These are phyloP conservation scores for Chrysotoxum bicinctum DNA, from an alignment of 2,888 invertebrate genomes.

Conservation along the genomic window DNA sequence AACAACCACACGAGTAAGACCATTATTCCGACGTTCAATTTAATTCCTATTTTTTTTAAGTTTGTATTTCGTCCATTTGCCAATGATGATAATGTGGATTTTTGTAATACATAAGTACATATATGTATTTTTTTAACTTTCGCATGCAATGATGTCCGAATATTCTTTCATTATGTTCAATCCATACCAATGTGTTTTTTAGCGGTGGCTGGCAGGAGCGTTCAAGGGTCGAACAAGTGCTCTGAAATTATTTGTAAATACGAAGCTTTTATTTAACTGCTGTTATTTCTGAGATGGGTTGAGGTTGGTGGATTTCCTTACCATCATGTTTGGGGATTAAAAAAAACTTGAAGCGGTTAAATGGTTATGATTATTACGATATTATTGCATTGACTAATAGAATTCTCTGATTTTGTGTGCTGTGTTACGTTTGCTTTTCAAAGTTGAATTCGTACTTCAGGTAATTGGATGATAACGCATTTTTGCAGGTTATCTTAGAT, in stretches of 20 bases:
- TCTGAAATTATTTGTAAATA: slow-evolving; percentile 58
- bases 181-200: neutral
- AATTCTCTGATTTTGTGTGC: neutral
- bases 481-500: too few relatives aligned
- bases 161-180: neutral
- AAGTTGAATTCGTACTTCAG: slow-evolving; percentile 17
- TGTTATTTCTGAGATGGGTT: neutral
- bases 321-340: neutral
- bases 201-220: too few relatives aligned
- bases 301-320: neutral
- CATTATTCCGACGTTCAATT: slow-evolving; percentile 64
- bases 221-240: slow-evolving; percentile 51
- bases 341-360: slow-evolving; percentile 35
- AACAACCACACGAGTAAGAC: slow-evolving; percentile 49
- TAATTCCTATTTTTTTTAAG: slow-evolving; percentile 29
- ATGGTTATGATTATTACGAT: slow-evolving; percentile 59
- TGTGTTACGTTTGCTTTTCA: neutral
- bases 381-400: slow-evolving; percentile 36
- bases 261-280: slow-evolving; percentile 47
- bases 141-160: slow-evolving; percentile 59
- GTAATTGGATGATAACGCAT: slow-evolving; percentile 28
- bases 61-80: slow-evolving; percentile 18
- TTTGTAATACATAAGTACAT: slow-evolving; percentile 18
- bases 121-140: slow-evolving; percentile 63
- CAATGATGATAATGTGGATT: slow-evolving; percentile 49